Evolutionary conservation across 2,888 invertebrate genomes (phyloP), one percentile per base, ranked within the genome.

Genomic region (Standfussiana lucernea): DNA sequence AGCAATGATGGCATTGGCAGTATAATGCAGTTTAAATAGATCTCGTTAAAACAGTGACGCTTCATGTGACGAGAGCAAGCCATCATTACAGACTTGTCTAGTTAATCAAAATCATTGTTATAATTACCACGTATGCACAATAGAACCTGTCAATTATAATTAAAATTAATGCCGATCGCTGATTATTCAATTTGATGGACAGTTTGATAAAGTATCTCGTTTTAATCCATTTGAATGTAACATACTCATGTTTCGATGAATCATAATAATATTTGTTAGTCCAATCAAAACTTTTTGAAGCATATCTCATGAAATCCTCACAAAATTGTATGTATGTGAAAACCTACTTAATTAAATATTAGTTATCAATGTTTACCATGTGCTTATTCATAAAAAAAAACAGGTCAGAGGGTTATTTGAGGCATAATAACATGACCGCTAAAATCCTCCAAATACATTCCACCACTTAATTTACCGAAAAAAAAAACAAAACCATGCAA

Each of bases 101-200:
- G 70, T 86, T 75, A 71, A 68, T 73, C 15, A 61, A 59, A 70
- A 79, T 71, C 69, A 71, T 69, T 79, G 59, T 61, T 67, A 79
- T 88, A 88, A 87, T 88, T 78, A 84, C 84, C 87, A 84, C 74
- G 82, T 79, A 87, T 88, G 56, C 65, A n/a, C 53, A 64, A 53
- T 24, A 75, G n/a, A 53, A 28, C 0, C 24, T 71, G 77, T 79
- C 77, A 81, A 62, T 80, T 81, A 67, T 75, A 71, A 80, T 79
- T 75, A 40, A 56, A 70, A 61, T 66, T 4, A 10, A 62, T 53
- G 40, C 7, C 11, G 37, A 50, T 18, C 66, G 53, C 24, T 61
- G 69, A 53, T 42, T 35, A 47, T 70, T 28, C 47, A 62, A 70
- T 35, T 66, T n/a, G 13, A 50, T 50, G 7, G 56, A 53, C n/a